These are phyloP conservation scores for Planiliza haematocheilus DNA, from an alignment of 2,113 vertebrate genomes.

Conservation along the genomic window DNA sequence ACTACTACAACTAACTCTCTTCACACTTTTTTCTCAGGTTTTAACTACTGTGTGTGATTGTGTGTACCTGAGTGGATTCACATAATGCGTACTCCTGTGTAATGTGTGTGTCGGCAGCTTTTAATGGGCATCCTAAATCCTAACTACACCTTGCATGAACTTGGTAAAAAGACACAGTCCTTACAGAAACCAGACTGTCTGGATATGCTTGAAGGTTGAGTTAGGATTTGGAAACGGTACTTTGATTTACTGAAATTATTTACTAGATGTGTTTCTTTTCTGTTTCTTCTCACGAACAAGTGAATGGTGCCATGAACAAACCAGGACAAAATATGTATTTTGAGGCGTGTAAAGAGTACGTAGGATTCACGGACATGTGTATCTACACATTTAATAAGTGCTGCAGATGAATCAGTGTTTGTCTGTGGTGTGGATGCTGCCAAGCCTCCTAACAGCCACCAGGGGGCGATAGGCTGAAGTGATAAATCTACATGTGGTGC, in stretches of 20 bases:
- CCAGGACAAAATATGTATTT: constrained; percentile 44
- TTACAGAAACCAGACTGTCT: neutral
- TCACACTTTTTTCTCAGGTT: constrained; percentile 50
- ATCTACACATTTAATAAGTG: neutral
- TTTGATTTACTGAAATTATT: neutral
- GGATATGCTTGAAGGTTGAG: constrained; percentile 4
- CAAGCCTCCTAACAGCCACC: neutral
- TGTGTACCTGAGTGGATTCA: constrained; percentile 1
- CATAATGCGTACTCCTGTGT: neutral
- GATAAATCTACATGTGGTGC: too few relatives aligned
- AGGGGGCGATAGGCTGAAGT: neutral
- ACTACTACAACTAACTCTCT: constrained; percentile 39
- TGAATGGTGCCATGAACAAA: constrained; percentile 3
- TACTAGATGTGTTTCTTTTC: neutral
- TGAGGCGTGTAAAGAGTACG: neutral
- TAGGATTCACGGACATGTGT: neutral
- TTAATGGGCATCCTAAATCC: constrained; percentile 28
- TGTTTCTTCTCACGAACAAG: constrained; percentile 10
- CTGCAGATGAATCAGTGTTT: neutral
- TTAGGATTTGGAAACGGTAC: constrained; percentile 30
- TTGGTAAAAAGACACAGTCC: neutral
- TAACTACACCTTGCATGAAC: constrained; percentile 23
- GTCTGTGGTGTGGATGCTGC: neutral
- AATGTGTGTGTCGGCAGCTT: constrained; percentile 18
- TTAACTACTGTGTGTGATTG: constrained; percentile 32